Evolutionary conservation across 2,113 vertebrate species (phyloP), one percentile per base, ranked within the genome.

Genomic region (Poeciliopsis occidentalis): DNA sequence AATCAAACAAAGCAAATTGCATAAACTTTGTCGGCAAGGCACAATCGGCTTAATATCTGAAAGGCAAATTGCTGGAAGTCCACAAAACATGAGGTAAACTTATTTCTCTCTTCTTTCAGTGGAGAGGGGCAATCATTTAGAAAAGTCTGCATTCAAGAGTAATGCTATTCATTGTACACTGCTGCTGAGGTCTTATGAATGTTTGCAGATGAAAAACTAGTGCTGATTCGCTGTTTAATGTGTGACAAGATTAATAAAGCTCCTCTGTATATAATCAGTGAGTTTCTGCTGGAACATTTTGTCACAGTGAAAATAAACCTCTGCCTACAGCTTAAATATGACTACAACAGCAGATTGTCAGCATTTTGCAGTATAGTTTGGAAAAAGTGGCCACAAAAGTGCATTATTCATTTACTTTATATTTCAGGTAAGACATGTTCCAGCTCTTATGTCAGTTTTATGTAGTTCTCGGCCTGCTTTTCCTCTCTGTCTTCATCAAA

Each of bases 361-460:
- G 83, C 71, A 73, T 77, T 68, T 73, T 70, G 44, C 74, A 29
- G 32, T 67, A 69, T 10, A 73, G 47, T 73, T 80, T 77, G 83
- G 80, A 87, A 86, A 85, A 90, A 77, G 75, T 31, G 74, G 71
- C 67, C 75, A 61, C 72, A 79, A 75, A 79, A 80, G 32, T 41
- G 31, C 80, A 74, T 30, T 67, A 4, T 27, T 27, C 60, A 30
- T 60, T 71, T 79, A 34, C 12, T 61, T 68, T 30, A 13, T 66
- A 77, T 78, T 51, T 51, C 69, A 77, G 61, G 70, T 51, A 71
- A 70, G 78, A 85, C 76, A 67, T 47, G 44, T 22, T 19, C 77
- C 73, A 73, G 65, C 70, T 51, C 78, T 64, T 19, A 79, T 82
- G 85, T 86, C 75, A 78, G 60, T 79, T 86, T 80, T 39, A 67